These are phyloP conservation scores for Centropyge bicolor DNA, from an alignment of 2,797 vertebrate species.

Conservation along the genomic window DNA sequence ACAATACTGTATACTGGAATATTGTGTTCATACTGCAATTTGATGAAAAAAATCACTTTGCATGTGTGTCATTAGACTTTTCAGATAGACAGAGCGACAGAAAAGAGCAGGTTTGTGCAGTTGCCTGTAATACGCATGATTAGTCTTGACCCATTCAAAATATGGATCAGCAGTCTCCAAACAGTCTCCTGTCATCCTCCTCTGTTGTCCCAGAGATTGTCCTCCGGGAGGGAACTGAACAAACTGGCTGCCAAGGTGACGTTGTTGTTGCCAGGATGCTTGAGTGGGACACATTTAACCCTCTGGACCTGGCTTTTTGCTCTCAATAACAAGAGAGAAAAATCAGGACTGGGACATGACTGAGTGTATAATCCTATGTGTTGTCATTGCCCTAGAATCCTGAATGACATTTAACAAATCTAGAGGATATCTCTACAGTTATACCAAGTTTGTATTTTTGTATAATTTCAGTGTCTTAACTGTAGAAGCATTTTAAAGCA, in stretches of 20 bases:
- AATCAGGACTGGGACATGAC: neutral
- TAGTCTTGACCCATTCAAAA: slow-evolving; percentile 21
- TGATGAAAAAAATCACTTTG: neutral
- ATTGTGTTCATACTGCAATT: neutral
- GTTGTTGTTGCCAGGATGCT: slow-evolving; percentile 38
- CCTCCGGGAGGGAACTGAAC: slow-evolving; percentile 47
- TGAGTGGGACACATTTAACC: slow-evolving; percentile 13
- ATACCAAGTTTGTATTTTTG: neutral
- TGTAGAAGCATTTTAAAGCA: neutral
- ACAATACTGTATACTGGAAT: neutral
- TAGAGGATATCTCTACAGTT: neutral
- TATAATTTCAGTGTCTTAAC: neutral
- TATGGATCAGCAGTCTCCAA: slow-evolving; percentile 30
- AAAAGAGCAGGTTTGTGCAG: slow-evolving; percentile 12
- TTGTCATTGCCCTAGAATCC: neutral
- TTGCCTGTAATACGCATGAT: slow-evolving; percentile 7
- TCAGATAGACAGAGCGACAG: neutral
- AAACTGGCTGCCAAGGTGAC: slow-evolving; percentile 37
- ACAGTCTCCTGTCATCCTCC: slow-evolving; percentile 18
- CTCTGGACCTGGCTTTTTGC: neutral
- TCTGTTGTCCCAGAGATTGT: slow-evolving; percentile 60
- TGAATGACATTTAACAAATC: neutral
- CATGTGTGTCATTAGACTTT: neutral
- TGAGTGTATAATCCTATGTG: neutral
- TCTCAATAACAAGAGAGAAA: neutral